Percentiles rank a stretch among this genome's conserved stretches.
Conservation (phyloP, 2,113 vertebrate species). For the Colossoma macropomum region DNA sequence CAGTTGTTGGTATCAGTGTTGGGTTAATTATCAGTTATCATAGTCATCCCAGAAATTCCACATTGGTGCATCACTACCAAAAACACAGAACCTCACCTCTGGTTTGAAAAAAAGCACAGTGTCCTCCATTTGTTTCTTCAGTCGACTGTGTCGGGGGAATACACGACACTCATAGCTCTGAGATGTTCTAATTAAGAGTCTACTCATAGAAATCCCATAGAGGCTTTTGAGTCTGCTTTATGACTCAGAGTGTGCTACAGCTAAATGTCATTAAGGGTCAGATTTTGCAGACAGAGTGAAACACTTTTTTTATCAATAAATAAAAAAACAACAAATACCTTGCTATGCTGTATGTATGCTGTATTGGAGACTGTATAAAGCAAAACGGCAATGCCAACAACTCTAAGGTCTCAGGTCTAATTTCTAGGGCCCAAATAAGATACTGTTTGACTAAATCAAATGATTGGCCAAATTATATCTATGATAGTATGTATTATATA, state of each 20-base stretch:
- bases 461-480: too few species aligned
- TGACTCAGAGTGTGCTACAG: constrained; percentile 1
- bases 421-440: too few species aligned
- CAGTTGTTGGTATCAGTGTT: too few species aligned
- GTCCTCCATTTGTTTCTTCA: background rate
- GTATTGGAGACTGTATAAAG: background rate
- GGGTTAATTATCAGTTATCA: background rate
- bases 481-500: too few species aligned
- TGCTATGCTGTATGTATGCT: background rate
- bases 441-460: too few species aligned
- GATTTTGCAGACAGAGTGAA: background rate
- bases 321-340: background rate
- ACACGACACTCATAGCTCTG: background rate
- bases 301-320: background rate
- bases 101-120: background rate
- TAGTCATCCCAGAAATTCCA: background rate
- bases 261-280: background rate
- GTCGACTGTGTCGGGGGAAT: background rate
- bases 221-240: background rate
- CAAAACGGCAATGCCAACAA: background rate
- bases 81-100: background rate
- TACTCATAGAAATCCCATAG: background rate
- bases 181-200: background rate
- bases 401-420: background rate
- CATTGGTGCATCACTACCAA: background rate